Base-by-base conservation (phyloP, 2,113 vertebrate species). In the Ranitomeya imitator region DNA sequence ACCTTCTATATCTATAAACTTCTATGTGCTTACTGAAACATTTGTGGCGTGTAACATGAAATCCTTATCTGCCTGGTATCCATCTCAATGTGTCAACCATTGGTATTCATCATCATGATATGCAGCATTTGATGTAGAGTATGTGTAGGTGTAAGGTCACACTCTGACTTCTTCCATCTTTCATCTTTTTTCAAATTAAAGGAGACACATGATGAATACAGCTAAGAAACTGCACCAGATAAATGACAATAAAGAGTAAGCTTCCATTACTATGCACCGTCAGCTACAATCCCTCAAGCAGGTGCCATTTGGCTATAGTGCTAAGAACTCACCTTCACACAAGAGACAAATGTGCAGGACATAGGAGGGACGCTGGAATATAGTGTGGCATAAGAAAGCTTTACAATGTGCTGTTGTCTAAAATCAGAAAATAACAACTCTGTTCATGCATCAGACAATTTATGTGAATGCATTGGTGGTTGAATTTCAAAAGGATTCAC, bases 121-220 rank as follows among this genome's bases (percentile, higher is more conserved):
- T 69, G n/a, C 65, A 69, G n/a, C 8, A 69, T 69, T 69, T 69
- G n/a, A 69, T 69, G 26, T 69, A 69, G n/a, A 69, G 63, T n/a
- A 69, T 69, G 7, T 69, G n/a, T 26, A 69, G 65, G 65, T 69
- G 65, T 23, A 11, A 69, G 65, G 65, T 23, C 65, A 23, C n/a
- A 21, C n/a, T 14, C 65, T 69, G n/a, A 9, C 13, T 69, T 26
- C 13, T 69, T 26, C n/a, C n/a, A 23, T 23, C n/a, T 69, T 69
- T 69, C 65, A 69, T 69, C 65, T 69, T 23, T 69, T 69, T 9
- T 8, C 10, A n/a, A 23, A 69, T 26, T 69, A 69, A 69, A 69
- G 21, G 21, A 69, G 65, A 26, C 21, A 69, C n/a, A 69, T 12
- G n/a, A 69, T 13, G n/a, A 69, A 21, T 5, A 69, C n/a, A 69